phyloP scores from a whole-genome alignment of 2,113 vertebrate species.

The Phylloscopus trochilus region DNA sequence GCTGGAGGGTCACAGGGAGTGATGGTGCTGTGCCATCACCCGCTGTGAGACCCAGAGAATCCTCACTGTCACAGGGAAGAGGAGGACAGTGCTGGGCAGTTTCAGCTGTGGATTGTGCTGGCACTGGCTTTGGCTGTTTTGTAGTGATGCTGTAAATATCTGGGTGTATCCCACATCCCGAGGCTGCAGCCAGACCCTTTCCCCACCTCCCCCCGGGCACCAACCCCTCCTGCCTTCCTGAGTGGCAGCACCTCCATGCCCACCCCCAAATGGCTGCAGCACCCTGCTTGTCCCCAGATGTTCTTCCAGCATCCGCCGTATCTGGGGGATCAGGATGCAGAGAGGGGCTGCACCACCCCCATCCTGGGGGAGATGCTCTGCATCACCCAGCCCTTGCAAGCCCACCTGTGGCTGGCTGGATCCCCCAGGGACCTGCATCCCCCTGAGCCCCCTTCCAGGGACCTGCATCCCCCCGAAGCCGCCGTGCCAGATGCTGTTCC shows the following conservation, averaged over 20 bases:
- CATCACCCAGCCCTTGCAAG: background rate
- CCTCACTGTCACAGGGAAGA: fast-evolving
- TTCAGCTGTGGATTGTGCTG: background rate
- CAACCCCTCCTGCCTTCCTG: background rate
- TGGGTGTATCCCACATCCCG: background rate
- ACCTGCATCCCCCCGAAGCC: background rate
- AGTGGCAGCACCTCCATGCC: background rate
- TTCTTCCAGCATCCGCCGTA: fast-evolving
- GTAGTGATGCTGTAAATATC: background rate
- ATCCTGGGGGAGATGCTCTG: background rate
- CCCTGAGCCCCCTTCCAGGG: background rate
- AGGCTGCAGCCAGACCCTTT: background rate
- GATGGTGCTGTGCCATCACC: background rate
- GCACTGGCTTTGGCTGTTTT: background rate
- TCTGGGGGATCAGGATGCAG: fast-evolving
- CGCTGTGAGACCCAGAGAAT: background rate
- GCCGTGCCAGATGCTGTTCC: conserved; percentile 6
- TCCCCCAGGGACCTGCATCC: background rate
- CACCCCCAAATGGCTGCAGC: background rate
- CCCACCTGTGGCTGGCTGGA: background rate
- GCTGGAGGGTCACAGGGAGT: fast-evolving
- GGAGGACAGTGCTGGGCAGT: background rate
- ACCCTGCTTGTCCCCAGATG: background rate
- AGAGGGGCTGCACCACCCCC: background rate
- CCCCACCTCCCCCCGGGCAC: background rate